These are phyloP conservation scores for Gasterosteus aculeatus DNA, from an alignment of 2,113 vertebrate genomes.

Conservation along the genomic window DNA sequence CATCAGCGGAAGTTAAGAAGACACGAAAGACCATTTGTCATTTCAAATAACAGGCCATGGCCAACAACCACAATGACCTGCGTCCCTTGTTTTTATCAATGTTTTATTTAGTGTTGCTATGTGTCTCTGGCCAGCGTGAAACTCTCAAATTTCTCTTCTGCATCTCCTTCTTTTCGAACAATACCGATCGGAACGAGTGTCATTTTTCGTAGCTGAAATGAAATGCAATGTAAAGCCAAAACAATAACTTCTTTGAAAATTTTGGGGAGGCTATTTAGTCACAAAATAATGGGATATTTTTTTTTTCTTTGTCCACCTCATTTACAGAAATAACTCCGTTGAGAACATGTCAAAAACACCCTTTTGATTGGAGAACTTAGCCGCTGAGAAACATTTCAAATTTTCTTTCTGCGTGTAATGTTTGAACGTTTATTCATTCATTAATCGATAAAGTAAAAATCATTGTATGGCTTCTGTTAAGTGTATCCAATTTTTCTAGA, in stretches of 20 bases:
- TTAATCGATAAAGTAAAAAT: not conserved
- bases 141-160: not conserved
- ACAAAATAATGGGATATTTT: not conserved
- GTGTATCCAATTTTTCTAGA: not conserved
- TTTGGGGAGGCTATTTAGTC: not conserved
- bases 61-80: slow-evolving; percentile 50
- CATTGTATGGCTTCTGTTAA: not conserved
- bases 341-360: not conserved
- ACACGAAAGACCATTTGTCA: slow-evolving; percentile 78
- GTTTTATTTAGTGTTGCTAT: slow-evolving; percentile 62
- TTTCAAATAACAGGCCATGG: slow-evolving; percentile 66
- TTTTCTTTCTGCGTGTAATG: not conserved
- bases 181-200: not conserved
- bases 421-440: not conserved
- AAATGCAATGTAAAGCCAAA: not conserved
- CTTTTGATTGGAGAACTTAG: not conserved
- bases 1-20: slow-evolving; percentile 60
- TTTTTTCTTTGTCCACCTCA: not conserved
- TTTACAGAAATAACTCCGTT: not conserved
- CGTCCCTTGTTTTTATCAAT: slow-evolving; percentile 63
- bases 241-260: not conserved
- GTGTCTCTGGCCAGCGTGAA: slow-evolving; percentile 45
- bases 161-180: not conserved
- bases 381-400: too few species aligned
- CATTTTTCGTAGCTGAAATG: not conserved